A percentile compares a stretch with the other conserved stretches of the same genome.
phyloP scores from a whole-genome alignment of 2,888 invertebrate species.

The Tryphoninae sp. region DNA sequence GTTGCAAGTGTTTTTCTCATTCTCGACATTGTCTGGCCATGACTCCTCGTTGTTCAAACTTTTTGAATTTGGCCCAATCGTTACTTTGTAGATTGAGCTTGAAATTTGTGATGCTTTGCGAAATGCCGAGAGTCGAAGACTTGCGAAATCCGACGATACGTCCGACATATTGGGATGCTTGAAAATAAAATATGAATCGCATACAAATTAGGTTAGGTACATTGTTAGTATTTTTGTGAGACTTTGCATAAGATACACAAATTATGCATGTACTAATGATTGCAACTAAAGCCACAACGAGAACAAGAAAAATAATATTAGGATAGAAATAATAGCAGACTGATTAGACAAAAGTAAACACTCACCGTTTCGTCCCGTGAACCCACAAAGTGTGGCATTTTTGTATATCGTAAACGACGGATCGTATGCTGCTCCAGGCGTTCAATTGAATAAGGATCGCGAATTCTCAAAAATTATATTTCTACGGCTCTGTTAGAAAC shows the following conservation, averaged over 20 bases:
- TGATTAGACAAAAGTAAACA: conserved; percentile 11
- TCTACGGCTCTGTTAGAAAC: not conserved
- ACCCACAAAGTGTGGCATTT: conserved; percentile 68
- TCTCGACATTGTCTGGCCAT: conserved; percentile 71
- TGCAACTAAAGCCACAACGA: not conserved
- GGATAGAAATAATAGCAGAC: too few species aligned
- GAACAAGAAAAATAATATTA: not conserved
- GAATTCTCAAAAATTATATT: not conserved
- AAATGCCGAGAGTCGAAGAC: conserved; percentile 84
- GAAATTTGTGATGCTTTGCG: conserved; percentile 84
- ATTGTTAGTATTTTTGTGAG: too few species aligned
- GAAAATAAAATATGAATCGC: conserved; percentile 2
- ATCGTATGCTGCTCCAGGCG: not conserved
- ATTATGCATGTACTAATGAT: not conserved
- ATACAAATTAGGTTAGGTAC: too few species aligned
- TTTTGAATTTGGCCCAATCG: conserved; percentile 82
- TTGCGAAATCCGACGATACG: conserved; percentile 80
- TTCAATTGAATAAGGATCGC: not conserved
- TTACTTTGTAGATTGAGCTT: conserved; percentile 82
- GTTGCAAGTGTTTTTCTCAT: conserved; percentile 68
- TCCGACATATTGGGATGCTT: conserved; percentile 70
- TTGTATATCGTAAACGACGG: conserved; percentile 31
- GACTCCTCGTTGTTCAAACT: conserved; percentile 70
- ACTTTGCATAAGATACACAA: not conserved
- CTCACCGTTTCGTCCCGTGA: conserved; percentile 65